Percentiles rank a stretch among this genome's conserved stretches.
These are phyloP conservation scores for Rhyacophila brunnea DNA, from an alignment of 1,140 invertebrate genomes.

Conservation along the genomic window DNA sequence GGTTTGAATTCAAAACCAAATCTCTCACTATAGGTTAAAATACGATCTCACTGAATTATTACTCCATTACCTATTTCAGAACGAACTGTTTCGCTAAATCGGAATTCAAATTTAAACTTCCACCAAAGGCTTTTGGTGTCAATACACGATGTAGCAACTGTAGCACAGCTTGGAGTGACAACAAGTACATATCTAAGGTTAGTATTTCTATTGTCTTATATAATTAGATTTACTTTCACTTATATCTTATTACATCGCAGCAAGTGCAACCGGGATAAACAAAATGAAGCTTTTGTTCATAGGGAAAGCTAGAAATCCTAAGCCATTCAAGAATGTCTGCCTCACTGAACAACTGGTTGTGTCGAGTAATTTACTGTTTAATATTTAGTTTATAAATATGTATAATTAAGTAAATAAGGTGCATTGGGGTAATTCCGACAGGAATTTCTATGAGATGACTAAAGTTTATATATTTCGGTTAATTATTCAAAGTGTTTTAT, in stretches of 20 bases:
- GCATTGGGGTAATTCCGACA: too few relatives aligned
- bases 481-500: too few relatives aligned
- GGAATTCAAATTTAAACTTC: constrained; percentile 7
- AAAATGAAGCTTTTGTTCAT: too few relatives aligned
- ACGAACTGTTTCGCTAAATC: background rate
- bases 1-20: background rate
- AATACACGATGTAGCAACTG: constrained; percentile 6
- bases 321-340: too few relatives aligned
- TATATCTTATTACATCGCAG: background rate
- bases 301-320: too few relatives aligned
- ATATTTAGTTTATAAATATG: too few relatives aligned
- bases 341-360: too few relatives aligned
- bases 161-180: background rate
- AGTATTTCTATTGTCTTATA: background rate
- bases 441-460: too few relatives aligned
- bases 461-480: too few relatives aligned
- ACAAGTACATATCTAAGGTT: background rate
- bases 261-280: background rate
- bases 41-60: background rate
- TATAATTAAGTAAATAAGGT: too few relatives aligned
- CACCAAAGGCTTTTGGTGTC: background rate
- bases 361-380: too few relatives aligned
- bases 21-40: background rate
- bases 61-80: background rate
- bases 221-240: background rate